Conservation (phyloP, 2,797 vertebrate species). For the Danio choprae region DNA sequence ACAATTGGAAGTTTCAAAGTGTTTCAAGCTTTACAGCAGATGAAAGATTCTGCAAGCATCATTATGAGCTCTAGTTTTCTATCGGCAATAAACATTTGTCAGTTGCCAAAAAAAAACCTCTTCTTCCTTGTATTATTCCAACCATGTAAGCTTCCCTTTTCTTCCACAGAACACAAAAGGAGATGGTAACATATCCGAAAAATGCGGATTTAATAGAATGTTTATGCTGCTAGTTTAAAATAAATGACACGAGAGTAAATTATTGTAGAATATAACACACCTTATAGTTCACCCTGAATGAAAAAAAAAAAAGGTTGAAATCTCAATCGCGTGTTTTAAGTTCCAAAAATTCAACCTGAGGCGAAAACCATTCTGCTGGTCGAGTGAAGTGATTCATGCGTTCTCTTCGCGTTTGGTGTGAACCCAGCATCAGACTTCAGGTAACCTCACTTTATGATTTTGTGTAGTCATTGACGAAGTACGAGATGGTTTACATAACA, state of each 20-base stretch:
- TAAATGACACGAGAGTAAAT: no score
- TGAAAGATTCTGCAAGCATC: not conserved
- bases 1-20: not conserved
- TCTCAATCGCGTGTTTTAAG: no score
- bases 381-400: no score
- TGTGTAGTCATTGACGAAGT: conserved; percentile 84
- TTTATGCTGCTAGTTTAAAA: not conserved
- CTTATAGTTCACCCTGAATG: no score
- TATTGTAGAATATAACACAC: no score
- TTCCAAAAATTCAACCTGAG: no score
- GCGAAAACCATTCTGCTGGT: no score
- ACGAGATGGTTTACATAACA: conserved; percentile 94
- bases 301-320: no score
- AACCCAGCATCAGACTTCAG: not conserved
- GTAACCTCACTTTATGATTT: conserved; percentile 42
- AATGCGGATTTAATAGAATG: not conserved
- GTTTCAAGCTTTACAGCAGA: not conserved
- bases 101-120: not conserved
- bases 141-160: not conserved
- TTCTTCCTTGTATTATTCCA: not conserved
- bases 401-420: no score
- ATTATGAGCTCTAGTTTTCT: not conserved
- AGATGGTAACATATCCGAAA: no score
- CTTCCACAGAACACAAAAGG: no score
- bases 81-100: conserved; percentile 5